Conservation (phyloP, 2,113 vertebrate species). For the Odocoileus hemionus region DNA sequence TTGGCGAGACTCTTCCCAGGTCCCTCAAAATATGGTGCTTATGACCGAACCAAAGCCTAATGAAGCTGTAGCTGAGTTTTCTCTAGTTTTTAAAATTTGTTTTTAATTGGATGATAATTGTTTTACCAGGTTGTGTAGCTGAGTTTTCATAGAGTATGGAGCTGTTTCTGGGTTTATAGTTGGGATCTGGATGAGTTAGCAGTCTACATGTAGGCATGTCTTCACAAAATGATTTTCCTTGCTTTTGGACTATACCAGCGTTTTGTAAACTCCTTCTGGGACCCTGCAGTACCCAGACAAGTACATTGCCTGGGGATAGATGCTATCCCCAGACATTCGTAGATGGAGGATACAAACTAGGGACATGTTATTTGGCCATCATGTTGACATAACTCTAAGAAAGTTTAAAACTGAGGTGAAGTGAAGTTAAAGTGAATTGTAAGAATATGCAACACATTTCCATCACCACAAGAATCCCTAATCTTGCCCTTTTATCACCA, state of each 20-base stretch:
- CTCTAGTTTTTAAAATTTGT: not conserved
- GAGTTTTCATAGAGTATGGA: not conserved
- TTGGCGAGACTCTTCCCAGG: not conserved
- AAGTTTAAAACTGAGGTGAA: not conserved
- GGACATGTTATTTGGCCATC: not conserved
- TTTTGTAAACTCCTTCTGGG: not conserved
- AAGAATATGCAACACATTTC: not conserved
- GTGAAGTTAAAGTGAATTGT: not conserved
- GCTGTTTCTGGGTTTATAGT: not conserved
- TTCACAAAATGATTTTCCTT: not conserved
- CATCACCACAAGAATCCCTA: not conserved
- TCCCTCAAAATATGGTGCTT: not conserved
- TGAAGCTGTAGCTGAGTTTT: not conserved
- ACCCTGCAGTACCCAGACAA: not conserved
- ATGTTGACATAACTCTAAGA: not conserved
- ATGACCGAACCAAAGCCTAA: not conserved
- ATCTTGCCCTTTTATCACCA: not conserved
- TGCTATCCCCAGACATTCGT: not conserved
- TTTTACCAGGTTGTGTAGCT: not conserved
- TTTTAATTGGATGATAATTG: too few species aligned
- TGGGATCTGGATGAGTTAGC: not conserved
- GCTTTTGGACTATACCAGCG: not conserved
- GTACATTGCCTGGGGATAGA: not conserved
- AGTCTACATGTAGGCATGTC: not conserved
- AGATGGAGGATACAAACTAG: not conserved